Evolutionary conservation across 2,888 invertebrate species (phyloP).

Genomic region (Rhamphomyia laevipes): DNA sequence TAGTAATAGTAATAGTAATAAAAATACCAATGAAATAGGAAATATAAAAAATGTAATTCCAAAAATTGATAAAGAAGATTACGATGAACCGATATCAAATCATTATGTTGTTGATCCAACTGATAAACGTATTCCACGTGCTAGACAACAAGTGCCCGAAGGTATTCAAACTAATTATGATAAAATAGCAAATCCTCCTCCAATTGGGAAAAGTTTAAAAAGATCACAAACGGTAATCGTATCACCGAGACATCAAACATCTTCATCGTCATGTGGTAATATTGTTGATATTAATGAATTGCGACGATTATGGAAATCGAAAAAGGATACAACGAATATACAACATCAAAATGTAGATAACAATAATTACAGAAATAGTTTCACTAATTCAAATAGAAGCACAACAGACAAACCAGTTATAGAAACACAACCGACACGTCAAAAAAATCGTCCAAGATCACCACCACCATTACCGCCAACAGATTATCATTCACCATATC

Average conservation of each 20-base stretch:
- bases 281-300: conserved; percentile 23
- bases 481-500: neutral
- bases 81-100: conserved; percentile 16
- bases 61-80: no score
- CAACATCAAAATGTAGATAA: neutral
- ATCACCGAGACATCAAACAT: conserved; percentile 14
- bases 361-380: neutral
- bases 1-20: neutral
- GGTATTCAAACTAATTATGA: conserved; percentile 13
- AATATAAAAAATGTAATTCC: neutral
- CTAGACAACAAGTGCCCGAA: conserved; percentile 28
- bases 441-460: neutral
- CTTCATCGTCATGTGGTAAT: conserved; percentile 14
- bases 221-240: conserved; percentile 34
- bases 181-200: neutral
- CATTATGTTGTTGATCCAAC: conserved; percentile 31
- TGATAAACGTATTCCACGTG: conserved; percentile 24
- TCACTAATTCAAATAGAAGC: neutral
- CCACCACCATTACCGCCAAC: neutral
- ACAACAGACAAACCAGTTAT: conserved; percentile 1
- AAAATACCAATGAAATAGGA: neutral
- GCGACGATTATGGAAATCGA: conserved; percentile 18
- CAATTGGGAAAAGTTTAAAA: conserved; percentile 18
- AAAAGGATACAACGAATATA: conserved; percentile 8
- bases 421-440: conserved; percentile 3